Base-by-base conservation (phyloP, 1,140 invertebrate species). In the Atta colombica region DNA sequence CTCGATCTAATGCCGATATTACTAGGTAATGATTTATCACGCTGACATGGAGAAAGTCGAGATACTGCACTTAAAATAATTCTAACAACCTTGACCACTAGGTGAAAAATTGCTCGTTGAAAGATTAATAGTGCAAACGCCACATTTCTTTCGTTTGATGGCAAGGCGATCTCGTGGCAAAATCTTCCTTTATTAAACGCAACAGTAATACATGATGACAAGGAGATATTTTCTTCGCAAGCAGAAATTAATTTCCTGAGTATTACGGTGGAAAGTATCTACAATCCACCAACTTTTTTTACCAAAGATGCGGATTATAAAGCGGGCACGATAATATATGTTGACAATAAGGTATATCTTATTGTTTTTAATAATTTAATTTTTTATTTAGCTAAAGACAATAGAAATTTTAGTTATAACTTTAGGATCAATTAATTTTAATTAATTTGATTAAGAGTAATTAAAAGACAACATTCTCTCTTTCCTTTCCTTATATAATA, bases 251-350 rank as follows among this genome's bases (percentile, higher is more conserved):
- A 94, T 77, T 89, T 90, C 88, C 18, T 94, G 0, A 90, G 58
- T 21, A 72, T 94, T 5, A 94, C 92, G 0, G 31, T 94, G 1
- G 93, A 93, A 71, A 93, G 90, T 51, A 90, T 94, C 49, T 91
- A 93, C 55, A 94, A 94, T 87, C 18, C 72, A 6, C 91, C 91
- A 12, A 45, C 63, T 55, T 69, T 18, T 16, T 93, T 92, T 28
- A 84, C 65, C 1, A 74, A 92, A 1, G 63, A 80, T 25, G 51
- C 87, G 12, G 84, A 90, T 5, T 93, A 93, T 28, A 89, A 89
- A 86, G 89, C 75, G 58, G 90, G 84, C 3, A 93, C 93, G 4
- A 63, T 93, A 49, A 12, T 88, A 3, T 88, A 89, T 60, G 69
- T 58, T 0, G 68, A 91, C 31, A 16, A 80, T 0, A 66, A 92